Conservation (phyloP, 37 sponge, comb jelly and placozoan species). For the Bolinopsis microptera region DNA sequence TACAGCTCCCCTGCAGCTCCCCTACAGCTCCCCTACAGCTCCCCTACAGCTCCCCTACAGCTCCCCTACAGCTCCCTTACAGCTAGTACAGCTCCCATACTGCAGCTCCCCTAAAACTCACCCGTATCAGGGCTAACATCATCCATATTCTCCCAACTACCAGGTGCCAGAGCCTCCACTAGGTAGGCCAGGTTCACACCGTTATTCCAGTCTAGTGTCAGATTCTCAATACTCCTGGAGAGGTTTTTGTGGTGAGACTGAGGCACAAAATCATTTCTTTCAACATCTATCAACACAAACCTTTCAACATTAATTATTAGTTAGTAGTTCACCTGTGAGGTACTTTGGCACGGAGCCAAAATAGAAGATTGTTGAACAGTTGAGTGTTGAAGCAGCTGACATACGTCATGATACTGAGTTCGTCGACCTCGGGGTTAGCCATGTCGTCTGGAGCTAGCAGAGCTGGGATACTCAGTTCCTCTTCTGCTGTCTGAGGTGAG, state of each 20-base stretch:
- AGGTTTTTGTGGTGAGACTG: not conserved
- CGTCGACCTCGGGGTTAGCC: conserved; percentile 65
- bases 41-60: too few species aligned
- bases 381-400: conserved; percentile 32
- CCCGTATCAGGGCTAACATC: conserved; percentile 52
- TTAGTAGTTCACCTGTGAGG: conserved; percentile 37
- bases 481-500: conserved; percentile 19
- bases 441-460: conserved; percentile 63
- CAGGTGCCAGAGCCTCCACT: conserved; percentile 39
- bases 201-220: conserved; percentile 61
- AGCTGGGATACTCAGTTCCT: conserved; percentile 55
- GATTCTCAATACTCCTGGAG: conserved; percentile 61
- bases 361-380: conserved; percentile 13
- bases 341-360: conserved; percentile 29
- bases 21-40: too few species aligned
- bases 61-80: too few species aligned
- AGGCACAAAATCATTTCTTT: not conserved
- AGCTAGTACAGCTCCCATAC: too few species aligned
- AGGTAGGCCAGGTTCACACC: conserved; percentile 48
- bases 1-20: too few species aligned
- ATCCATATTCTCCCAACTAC: conserved; percentile 22
- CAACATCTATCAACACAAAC: not conserved
- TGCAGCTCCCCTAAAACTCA: too few species aligned
- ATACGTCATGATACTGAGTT: conserved; percentile 49
- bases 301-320: not conserved